Percentiles rank a stretch among this genome's conserved stretches.
Evolutionary conservation across 2,797 vertebrate genomes (phyloP).

Genomic region (Discoglossus pictus): DNA sequence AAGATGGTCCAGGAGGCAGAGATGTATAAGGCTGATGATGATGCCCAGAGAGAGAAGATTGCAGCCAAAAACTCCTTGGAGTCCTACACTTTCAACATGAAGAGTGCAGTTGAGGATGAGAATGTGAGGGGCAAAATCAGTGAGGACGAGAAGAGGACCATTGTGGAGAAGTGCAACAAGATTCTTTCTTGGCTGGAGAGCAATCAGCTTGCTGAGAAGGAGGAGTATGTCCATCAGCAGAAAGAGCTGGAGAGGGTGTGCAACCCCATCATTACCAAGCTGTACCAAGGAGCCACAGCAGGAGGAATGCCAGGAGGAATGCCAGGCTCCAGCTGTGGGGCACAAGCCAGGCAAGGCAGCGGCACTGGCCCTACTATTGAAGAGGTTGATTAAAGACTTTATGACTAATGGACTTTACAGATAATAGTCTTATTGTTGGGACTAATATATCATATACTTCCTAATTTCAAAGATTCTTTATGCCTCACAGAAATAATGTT

Average conservation of each 20-base stretch:
- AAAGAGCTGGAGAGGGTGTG: slow-evolving; percentile 56
- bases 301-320: slow-evolving; percentile 13
- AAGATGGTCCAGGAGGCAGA: slow-evolving; percentile 59
- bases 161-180: slow-evolving; percentile 59
- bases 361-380: slow-evolving; percentile 41
- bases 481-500: no score
- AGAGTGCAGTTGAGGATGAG: slow-evolving; percentile 52
- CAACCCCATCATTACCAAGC: slow-evolving; percentile 51
- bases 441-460: no score
- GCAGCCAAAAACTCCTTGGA: slow-evolving; percentile 63
- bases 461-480: no score
- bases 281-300: slow-evolving; percentile 17
- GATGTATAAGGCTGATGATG: slow-evolving; percentile 56
- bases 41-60: slow-evolving; percentile 56
- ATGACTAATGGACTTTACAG: no score
- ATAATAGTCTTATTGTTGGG: no score
- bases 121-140: slow-evolving; percentile 53
- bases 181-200: slow-evolving; percentile 56
- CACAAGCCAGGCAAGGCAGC: slow-evolving; percentile 26
- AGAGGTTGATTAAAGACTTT: slow-evolving; percentile 47
- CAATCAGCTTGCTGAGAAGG: slow-evolving; percentile 57
- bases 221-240: slow-evolving; percentile 54
- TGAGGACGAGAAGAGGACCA: slow-evolving; percentile 50
- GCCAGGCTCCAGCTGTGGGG: slow-evolving; percentile 42
- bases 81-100: slow-evolving; percentile 58